Evolutionary conservation across 2,113 vertebrate species (phyloP), one percentile per base, ranked within the genome.

Genomic region (Cheirogaleus medius): DNA sequence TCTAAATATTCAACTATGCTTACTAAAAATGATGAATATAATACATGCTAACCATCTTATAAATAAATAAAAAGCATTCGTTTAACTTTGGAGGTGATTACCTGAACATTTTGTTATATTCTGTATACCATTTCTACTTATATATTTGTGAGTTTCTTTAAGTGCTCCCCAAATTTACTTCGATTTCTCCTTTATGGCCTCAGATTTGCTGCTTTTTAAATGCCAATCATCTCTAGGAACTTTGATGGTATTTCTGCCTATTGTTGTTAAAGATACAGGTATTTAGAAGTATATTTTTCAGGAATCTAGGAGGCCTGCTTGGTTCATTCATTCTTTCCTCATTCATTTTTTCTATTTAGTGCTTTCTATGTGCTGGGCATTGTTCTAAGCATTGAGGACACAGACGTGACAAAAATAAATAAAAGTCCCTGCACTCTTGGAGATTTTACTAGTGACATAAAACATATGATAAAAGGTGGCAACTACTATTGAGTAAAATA

Each of bases 141-240:
- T 6, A 91, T 73, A 54, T 81, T 78, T 96, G 0, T 78, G 37
- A 91, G 13, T 93, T 93, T 91, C 60, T 96, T 47, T 42, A 77
- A 27, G 21, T 39, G 15, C 14, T n/a, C 74, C n/a, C 64, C 39
- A 85, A 66, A 66, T 47, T 95, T 49, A 78, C 88, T 90, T 54
- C 83, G 86, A 66, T 88, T 64, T 93, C 20, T 77, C 73, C 39
- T 85, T 69, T 56, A 8, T 81, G 44, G 11, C 37, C 23, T 94
- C 60, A 81, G 21, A 74, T 90, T 89, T 90, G 44, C 34, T 69
- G 82, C n/a, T 76, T 78, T 95, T 58, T 63, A 68, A 91, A 63
- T 96, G 60, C 21, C 47, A 77, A 4, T 10, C 13, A 63, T 68
- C 68, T 85, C n/a, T 85, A 77, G 90, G 76, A 81, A 88, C 25